Evolutionary conservation across 2,797 vertebrate genomes (phyloP), one percentile per base, ranked within the genome.

Genomic region (Phalanger gymnotis): DNA sequence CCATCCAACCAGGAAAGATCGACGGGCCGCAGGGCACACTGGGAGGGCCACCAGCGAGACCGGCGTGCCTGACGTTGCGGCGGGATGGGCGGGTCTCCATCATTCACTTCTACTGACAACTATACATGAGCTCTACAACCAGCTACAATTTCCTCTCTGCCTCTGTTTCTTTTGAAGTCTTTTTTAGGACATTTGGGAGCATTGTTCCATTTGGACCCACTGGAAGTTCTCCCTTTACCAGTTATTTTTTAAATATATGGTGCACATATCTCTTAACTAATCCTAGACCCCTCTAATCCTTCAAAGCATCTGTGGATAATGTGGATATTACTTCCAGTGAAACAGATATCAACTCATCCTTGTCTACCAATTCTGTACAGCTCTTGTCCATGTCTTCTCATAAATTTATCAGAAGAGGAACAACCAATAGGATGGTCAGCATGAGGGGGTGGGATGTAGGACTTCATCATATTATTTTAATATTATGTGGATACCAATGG

Each of bases 1-100:
- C 90, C 0, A 53, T 57, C 94, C 54, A 92, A 57, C 52, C 58
- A 92, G 95, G 91, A 97, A 97, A 98, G 98, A 97, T 61, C 92
- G 97, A 95, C 30, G 9, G 0, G 9, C 0, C 3, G 9, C 5
- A 1, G 0, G 0, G 22, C 95, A 98, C 97, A 92, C 58, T 95
- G 97, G 96, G 91, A 97, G 98, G 96, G 95, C 91, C n/a, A 27
- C 56, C 90, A 30, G 91, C 2, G 2, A 91, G 19, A 96, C 34
- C 0, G 25, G 0, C 2, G 30, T 97, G 91, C 40, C 40, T 28
- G 53, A 92, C 90, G 93, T 54, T 55, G 6, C 40, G 73, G 55
- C 56, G 53, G 11, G 89, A 30, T 61, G 56, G 89, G 90, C 53
- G 16, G 25, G 90, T 96, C 55, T 94, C 53, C 34, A 90, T 66